Percentiles rank a stretch among this genome's conserved stretches.
These are phyloP conservation scores for Philaethria dido DNA, from an alignment of 2,888 invertebrate species.

Conservation along the genomic window DNA sequence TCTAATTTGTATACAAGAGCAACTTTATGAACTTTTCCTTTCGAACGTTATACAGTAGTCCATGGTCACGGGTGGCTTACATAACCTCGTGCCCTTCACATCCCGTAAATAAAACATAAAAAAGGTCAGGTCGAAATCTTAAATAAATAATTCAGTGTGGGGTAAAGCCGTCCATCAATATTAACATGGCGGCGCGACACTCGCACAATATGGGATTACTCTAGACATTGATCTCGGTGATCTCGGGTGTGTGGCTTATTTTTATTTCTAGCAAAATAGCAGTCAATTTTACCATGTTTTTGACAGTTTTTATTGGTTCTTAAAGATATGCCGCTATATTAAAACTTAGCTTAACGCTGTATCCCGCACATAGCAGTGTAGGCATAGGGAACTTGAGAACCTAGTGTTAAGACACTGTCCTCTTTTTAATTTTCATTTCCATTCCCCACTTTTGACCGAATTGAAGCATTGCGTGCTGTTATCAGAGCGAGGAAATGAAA, in stretches of 20 bases:
- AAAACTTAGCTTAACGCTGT: too few relatives aligned
- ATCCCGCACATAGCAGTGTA: too few relatives aligned
- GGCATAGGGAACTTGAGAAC: too few relatives aligned
- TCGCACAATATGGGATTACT: slow-evolving; percentile 50
- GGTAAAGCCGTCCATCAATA: slow-evolving; percentile 41
- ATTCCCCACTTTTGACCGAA: too few relatives aligned
- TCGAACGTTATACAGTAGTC: not conserved
- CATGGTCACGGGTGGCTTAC: not conserved
- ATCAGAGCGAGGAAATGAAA: too few relatives aligned
- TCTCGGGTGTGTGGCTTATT: slow-evolving; percentile 20
- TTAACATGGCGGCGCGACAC: slow-evolving; percentile 43
- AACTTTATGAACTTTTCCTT: too few relatives aligned
- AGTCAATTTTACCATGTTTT: not conserved
- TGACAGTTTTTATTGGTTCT: too few relatives aligned
- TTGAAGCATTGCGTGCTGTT: too few relatives aligned
- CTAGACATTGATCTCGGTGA: slow-evolving; percentile 43
- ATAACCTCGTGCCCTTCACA: slow-evolving; percentile 7
- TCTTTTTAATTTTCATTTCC: too few relatives aligned
- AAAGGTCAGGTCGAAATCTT: slow-evolving; percentile 23
- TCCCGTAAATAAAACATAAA: slow-evolving; percentile 25
- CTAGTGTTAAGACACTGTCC: too few relatives aligned
- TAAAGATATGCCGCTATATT: too few relatives aligned
- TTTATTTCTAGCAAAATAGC: slow-evolving; percentile 12
- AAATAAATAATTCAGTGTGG: slow-evolving; percentile 39
- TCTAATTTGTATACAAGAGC: too few relatives aligned